Evolutionary conservation across 2,797 vertebrate genomes (phyloP).

Genomic region (Sus cebifrons): DNA sequence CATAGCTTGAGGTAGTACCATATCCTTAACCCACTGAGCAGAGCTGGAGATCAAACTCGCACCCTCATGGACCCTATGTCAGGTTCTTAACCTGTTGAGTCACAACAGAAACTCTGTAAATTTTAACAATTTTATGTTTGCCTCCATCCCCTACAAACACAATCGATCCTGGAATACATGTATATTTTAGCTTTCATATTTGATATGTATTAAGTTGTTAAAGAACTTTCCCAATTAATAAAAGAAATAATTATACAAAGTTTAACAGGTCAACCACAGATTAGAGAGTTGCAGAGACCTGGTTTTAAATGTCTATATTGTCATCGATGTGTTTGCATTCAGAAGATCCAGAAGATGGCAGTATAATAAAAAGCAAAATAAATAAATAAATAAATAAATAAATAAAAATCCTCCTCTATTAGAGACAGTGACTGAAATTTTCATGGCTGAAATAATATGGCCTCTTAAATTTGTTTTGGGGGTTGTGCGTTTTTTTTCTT

Average conservation of each 20-base stretch:
- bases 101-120: not conserved
- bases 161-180: not conserved
- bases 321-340: not conserved
- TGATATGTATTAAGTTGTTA: not conserved
- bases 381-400: too few species aligned
- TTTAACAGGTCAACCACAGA: not conserved
- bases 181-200: conserved; percentile 19
- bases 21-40: too few species aligned
- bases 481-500: too few species aligned
- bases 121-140: not conserved
- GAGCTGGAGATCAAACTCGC: too few species aligned
- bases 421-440: not conserved
- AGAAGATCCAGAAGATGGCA: conserved; percentile 76
- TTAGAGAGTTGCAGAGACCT: not conserved
- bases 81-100: too few species aligned
- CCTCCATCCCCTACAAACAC: conserved; percentile 20
- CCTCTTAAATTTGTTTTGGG: not conserved
- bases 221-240: not conserved
- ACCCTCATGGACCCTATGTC: too few species aligned
- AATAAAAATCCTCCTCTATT: not conserved
- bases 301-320: not conserved
- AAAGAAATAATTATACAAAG: conserved; percentile 3
- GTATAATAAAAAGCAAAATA: not conserved
- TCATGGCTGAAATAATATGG: not conserved
- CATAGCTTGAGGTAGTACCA: too few species aligned